Evolutionary conservation across 2,888 invertebrate genomes (phyloP).

Genomic region (Philonicus albiceps): DNA sequence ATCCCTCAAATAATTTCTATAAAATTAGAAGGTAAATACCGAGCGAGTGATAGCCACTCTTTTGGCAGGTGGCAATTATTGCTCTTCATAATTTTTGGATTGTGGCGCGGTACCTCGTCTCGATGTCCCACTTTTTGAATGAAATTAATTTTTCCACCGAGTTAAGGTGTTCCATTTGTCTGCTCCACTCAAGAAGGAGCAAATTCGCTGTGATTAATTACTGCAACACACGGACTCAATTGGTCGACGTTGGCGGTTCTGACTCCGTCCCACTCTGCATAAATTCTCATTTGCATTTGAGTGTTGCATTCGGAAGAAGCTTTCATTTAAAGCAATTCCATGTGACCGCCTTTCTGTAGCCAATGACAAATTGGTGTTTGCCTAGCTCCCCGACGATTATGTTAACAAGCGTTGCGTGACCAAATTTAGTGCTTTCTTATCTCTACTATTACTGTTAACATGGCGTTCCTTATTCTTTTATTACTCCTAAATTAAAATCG

Average conservation of each 20-base stretch:
- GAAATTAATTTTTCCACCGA: background rate
- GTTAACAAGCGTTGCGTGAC: constrained; percentile 40
- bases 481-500: background rate
- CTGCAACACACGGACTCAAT: constrained; percentile 46
- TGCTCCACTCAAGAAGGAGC: background rate
- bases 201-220: constrained; percentile 46
- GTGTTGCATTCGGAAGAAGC: constrained; percentile 47
- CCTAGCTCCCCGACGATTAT: constrained; percentile 26
- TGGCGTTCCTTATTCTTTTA: constrained; percentile 31
- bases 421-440: constrained; percentile 35
- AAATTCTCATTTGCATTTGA: constrained; percentile 46
- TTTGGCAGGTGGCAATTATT: background rate
- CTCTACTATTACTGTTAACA: constrained; percentile 35
- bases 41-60: background rate
- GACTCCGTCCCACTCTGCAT: background rate
- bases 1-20: background rate
- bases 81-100: constrained; percentile 7
- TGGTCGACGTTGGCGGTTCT: background rate
- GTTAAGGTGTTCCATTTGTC: constrained; percentile 38
- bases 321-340: constrained; percentile 47
- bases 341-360: constrained; percentile 46
- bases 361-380: constrained; percentile 41
- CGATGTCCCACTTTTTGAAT: background rate
- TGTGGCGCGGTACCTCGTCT: background rate
- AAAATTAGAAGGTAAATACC: background rate